Percentiles rank a stretch among this genome's conserved stretches.
Conservation (phyloP, 2,113 vertebrate genomes). For the Neogale vison region DNA sequence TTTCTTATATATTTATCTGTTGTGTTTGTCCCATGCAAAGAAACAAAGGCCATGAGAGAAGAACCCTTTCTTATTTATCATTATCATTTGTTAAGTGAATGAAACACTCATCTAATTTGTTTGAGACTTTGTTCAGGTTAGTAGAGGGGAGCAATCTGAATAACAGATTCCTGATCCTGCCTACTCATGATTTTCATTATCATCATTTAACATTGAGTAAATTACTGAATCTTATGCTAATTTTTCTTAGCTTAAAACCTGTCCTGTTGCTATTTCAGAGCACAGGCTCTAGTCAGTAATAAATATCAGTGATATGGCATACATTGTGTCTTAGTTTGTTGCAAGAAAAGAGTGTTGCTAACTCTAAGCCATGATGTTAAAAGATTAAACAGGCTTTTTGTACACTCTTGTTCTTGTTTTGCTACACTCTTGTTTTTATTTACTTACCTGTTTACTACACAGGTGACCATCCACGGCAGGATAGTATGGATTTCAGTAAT, state of each 20-base stretch:
- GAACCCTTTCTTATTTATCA: background rate
- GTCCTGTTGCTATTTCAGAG: background rate
- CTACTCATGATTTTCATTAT: background rate
- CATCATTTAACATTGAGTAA: slow-evolving; percentile 19
- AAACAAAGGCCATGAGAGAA: slow-evolving; percentile 38
- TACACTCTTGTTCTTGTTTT: background rate
- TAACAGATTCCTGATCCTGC: background rate
- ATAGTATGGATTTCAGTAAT: slow-evolving; percentile 99
- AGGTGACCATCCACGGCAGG: slow-evolving; percentile 97
- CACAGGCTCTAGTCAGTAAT: background rate
- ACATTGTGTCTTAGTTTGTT: background rate
- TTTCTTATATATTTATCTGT: background rate
- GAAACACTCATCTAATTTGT: slow-evolving; percentile 11
- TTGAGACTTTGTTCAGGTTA: slow-evolving; percentile 47
- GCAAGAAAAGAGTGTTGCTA: background rate
- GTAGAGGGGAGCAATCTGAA: background rate
- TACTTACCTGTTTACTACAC: background rate
- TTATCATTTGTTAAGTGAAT: slow-evolving; percentile 10
- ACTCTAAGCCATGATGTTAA: background rate
- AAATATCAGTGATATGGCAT: background rate
- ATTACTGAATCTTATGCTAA: slow-evolving; percentile 21
- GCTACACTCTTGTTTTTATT: background rate
- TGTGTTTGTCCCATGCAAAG: background rate
- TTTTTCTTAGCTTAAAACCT: slow-evolving; percentile 23
- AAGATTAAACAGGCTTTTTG: background rate